Evolutionary conservation across 2,888 invertebrate species (phyloP), one percentile per base, ranked within the genome.

Genomic region (Leptinotarsa juncta): DNA sequence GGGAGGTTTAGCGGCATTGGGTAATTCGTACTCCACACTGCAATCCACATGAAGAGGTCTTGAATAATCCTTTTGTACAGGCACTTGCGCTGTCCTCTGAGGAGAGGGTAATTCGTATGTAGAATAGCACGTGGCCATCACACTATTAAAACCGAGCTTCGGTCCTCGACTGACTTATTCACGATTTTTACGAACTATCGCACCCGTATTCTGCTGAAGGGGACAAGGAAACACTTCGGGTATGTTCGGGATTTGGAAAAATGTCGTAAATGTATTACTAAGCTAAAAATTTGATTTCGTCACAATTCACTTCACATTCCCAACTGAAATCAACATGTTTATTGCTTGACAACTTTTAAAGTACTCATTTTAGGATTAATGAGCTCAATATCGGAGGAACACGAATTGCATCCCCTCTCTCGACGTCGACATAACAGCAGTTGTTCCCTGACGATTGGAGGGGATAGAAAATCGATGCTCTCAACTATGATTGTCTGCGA

Each of bases 21-120:
- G 95, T 88, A 96, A 90, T 90, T 96, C 96, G 91, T 96, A 96
- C 89, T 96, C 96, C 85, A 96, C 95, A 90, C 95, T 95, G 90
- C 95, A 95, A 89, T 96, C 96, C 88, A 96, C 96, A 90, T 95
- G 95, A 87, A 96, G 90, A 85, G 95, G 95, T 89, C 94, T 92
- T 88, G 93, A 93, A 90, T 94, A 95, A 89, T 96, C 95, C 90
- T 95, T 95, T 88, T 92, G 91, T 84, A 90, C 89, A 72, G 80
- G 81, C 80, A 83, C 86, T 83, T 81, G 83, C 83, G 86, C 84
- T 84, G 83, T 84, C 85, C 89, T 89, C 87, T 89, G 89, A 60
- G 83, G 81, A 77, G 82, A 88, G 87, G 88, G 83, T 79, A 82
- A 83, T 82, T 85, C 86, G 83, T 85, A 88, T 80, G 82, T 80